Percentiles rank a stretch among this genome's conserved stretches.
Evolutionary conservation across 2,888 invertebrate genomes (phyloP).

Genomic region (Synanthedon vespiformis): DNA sequence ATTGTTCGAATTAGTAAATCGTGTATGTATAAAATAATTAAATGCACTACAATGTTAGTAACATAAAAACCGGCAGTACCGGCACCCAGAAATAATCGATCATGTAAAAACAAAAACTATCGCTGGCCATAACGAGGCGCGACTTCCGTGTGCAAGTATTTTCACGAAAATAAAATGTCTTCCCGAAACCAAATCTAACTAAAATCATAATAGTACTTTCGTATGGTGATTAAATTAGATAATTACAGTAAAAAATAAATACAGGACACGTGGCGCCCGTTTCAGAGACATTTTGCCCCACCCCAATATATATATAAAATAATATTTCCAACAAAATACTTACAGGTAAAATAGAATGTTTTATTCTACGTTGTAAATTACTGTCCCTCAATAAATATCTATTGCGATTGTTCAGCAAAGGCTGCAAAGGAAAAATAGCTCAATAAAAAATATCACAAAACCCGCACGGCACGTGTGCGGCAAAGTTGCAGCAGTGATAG

Average conservation of each 20-base stretch:
- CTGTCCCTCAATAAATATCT: slow-evolving; percentile 27
- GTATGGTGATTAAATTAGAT: no score
- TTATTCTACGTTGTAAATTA: slow-evolving; percentile 34
- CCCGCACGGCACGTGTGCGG: slow-evolving; percentile 64
- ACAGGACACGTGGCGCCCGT: slow-evolving; percentile 65
- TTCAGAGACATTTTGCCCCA: slow-evolving; percentile 61
- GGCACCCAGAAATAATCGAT: slow-evolving; percentile 37
- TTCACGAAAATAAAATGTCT: no score
- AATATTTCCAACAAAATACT: slow-evolving; percentile 32
- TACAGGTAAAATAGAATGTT: slow-evolving; percentile 34
- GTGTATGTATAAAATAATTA: no score
- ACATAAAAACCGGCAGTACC: slow-evolving; percentile 13
- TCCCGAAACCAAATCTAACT: no score
- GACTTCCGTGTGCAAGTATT: not conserved
- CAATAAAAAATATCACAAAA: slow-evolving; percentile 64
- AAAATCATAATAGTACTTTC: no score
- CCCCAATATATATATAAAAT: slow-evolving; percentile 52
- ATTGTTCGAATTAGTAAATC: no score
- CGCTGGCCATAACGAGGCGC: not conserved
- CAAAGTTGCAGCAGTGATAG: slow-evolving; percentile 50
- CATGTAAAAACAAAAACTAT: slow-evolving; percentile 28
- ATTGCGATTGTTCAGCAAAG: slow-evolving; percentile 28
- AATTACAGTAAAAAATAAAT: slow-evolving; percentile 26
- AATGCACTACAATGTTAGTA: no score
- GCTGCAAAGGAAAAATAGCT: slow-evolving; percentile 49